phyloP scores from a whole-genome alignment of 2,888 invertebrate genomes.

The Aelia acuminata region DNA sequence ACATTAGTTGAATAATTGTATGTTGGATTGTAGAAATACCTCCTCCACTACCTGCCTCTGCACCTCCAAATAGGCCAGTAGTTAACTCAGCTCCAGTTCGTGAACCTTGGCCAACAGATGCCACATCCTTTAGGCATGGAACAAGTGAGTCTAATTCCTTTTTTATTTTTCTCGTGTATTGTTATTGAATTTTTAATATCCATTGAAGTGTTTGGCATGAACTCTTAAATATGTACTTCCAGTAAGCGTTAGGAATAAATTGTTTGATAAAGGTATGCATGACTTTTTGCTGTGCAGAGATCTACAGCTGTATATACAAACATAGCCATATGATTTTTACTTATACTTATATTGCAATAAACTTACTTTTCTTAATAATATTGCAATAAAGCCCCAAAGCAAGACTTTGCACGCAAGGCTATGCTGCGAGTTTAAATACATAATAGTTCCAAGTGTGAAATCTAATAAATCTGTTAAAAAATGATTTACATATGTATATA shows the following conservation, averaged over 20 bases:
- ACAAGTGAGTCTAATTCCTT: slow-evolving; percentile 63
- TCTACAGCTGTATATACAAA: background rate
- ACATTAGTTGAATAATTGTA: slow-evolving; percentile 53
- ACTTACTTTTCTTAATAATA: too few relatives aligned
- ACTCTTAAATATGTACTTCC: background rate
- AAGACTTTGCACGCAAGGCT: background rate
- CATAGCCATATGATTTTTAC: background rate
- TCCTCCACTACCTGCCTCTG: slow-evolving; percentile 75
- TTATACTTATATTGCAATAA: too few relatives aligned
- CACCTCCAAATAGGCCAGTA: slow-evolving; percentile 70
- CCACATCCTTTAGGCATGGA: slow-evolving; percentile 66
- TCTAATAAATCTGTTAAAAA: background rate
- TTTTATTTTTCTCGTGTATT: background rate
- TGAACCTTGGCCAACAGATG: slow-evolving; percentile 67
- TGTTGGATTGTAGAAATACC: slow-evolving; percentile 71
- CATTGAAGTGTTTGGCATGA: background rate
- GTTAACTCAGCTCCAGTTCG: slow-evolving; percentile 62
- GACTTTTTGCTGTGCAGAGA: background rate
- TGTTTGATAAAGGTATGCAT: background rate
- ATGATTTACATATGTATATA: too few relatives aligned
- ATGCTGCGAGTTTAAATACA: background rate
- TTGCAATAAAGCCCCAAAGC: too few relatives aligned
- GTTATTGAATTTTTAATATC: background rate
- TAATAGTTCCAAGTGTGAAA: background rate
- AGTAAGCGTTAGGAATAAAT: background rate